A percentile compares a stretch with the other conserved stretches of the same genome.
Conservation (phyloP, 2,888 invertebrate species). For the Trichogramma evanescens region DNA sequence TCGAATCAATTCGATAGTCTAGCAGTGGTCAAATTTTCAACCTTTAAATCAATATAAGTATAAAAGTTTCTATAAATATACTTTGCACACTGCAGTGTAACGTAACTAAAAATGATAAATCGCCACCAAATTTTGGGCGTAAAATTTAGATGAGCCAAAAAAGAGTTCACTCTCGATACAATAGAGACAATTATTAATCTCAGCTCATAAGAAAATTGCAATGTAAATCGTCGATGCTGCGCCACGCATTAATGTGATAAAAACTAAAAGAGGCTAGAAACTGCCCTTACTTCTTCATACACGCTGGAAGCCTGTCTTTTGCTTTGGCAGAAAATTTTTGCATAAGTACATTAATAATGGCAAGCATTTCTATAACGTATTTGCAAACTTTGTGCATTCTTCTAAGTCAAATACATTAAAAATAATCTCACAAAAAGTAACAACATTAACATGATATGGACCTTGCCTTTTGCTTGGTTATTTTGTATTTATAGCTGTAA, state of each 20-base stretch:
- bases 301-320: constrained; percentile 22
- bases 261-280: constrained; percentile 17
- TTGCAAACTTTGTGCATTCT: constrained; percentile 21
- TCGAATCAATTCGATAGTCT: constrained; percentile 11
- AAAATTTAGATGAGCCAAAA: constrained; percentile 20
- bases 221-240: constrained; percentile 17
- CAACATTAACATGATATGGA: constrained; percentile 20
- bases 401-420: not conserved
- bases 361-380: constrained; percentile 13
- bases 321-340: constrained; percentile 12
- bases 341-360: too few species aligned
- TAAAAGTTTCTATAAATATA: constrained; percentile 16
- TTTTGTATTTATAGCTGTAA: constrained; percentile 27
- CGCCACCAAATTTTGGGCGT: constrained; percentile 9
- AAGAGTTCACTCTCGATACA: constrained; percentile 16
- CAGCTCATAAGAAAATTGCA: not conserved
- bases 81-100: constrained; percentile 10
- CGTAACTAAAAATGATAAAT: not conserved
- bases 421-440: too few species aligned
- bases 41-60: constrained; percentile 3
- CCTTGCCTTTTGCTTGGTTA: constrained; percentile 28
- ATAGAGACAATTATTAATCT: constrained; percentile 17
- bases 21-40: constrained; percentile 1
- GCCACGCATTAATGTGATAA: constrained; percentile 9
- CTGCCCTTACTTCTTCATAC: constrained; percentile 15